These are phyloP conservation scores for Labeo calbasu DNA, from an alignment of 2,797 vertebrate species.

Conservation along the genomic window DNA sequence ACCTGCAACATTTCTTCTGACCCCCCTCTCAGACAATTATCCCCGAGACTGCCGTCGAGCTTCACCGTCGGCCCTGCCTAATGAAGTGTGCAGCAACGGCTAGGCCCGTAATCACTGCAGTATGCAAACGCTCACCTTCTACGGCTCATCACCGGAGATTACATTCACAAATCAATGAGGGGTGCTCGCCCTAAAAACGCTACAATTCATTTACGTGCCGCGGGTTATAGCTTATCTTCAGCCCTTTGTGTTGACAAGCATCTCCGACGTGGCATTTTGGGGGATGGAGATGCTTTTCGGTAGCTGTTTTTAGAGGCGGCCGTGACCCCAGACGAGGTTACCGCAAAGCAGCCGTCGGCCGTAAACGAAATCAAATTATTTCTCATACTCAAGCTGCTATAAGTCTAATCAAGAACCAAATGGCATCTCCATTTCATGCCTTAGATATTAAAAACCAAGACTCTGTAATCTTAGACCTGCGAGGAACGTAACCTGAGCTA, in stretches of 20 bases:
- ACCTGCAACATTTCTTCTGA: constrained; percentile 68
- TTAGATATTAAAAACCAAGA: constrained; percentile 54
- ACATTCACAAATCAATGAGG: constrained; percentile 80
- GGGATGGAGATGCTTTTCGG: neutral
- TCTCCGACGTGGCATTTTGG: neutral
- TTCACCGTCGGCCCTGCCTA: constrained; percentile 63
- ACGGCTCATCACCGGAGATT: constrained; percentile 80
- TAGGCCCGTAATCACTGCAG: constrained; percentile 75
- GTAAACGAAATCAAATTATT: constrained; percentile 51
- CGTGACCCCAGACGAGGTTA: constrained; percentile 31
- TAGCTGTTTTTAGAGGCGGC: neutral
- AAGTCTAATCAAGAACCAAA: constrained; percentile 54
- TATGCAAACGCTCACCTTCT: constrained; percentile 78
- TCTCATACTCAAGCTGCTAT: constrained; percentile 35
- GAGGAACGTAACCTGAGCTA: constrained; percentile 39
- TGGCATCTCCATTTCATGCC: constrained; percentile 50
- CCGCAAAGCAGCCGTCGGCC: constrained; percentile 17
- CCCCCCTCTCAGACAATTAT: constrained; percentile 78
- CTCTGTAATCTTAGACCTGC: constrained; percentile 49
- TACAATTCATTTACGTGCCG: constrained; percentile 63
- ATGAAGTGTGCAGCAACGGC: constrained; percentile 74
- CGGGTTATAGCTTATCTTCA: constrained; percentile 41
- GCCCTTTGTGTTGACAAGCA: constrained; percentile 39
- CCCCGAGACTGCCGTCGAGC: constrained; percentile 58
- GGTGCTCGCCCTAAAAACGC: constrained; percentile 73